A percentile compares a stretch with the other conserved stretches of the same genome.
phyloP scores from a whole-genome alignment of 2,888 invertebrate genomes.

The Aspidiotus destructor region DNA sequence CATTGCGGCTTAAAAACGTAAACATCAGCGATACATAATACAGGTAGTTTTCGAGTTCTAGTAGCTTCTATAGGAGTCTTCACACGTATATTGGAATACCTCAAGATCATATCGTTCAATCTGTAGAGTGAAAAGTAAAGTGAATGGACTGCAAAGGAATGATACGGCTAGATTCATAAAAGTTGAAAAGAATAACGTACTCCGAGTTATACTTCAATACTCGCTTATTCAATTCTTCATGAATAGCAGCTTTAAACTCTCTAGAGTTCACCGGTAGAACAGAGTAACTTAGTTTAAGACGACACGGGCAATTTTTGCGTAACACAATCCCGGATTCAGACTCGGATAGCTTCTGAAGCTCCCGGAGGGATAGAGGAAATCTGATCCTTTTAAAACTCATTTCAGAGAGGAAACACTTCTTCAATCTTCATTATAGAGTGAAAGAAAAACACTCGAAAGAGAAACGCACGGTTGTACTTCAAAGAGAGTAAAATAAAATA shows the following conservation, averaged over 20 bases:
- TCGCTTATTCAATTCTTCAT: constrained; percentile 13
- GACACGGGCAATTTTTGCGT: constrained; percentile 4
- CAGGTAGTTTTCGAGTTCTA: constrained; percentile 5
- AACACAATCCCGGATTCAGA: constrained; percentile 18
- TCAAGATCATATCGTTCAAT: constrained; percentile 16
- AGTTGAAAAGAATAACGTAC: background rate
- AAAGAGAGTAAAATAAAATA: too few species aligned
- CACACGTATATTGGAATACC: constrained; percentile 12
- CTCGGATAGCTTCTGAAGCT: constrained; percentile 7
- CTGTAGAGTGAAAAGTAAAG: background rate
- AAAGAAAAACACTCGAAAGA: too few species aligned
- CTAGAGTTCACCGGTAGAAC: constrained; percentile 5
- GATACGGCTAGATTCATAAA: background rate
- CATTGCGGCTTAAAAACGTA: constrained; percentile 19
- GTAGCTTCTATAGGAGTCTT: constrained; percentile 13
- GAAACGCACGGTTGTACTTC: too few species aligned
- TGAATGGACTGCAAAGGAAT: background rate
- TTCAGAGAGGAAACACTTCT: too few species aligned
- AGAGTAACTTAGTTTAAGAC: constrained; percentile 10
- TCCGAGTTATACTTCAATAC: constrained; percentile 7
- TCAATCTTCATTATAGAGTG: too few species aligned
- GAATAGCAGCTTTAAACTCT: constrained; percentile 6
- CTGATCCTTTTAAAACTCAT: too few species aligned
- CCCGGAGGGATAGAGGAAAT: constrained; percentile 12
- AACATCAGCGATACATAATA: constrained; percentile 17